Base-by-base conservation (phyloP, 2,797 vertebrate genomes). In the Hoplostethus mediterraneus region DNA sequence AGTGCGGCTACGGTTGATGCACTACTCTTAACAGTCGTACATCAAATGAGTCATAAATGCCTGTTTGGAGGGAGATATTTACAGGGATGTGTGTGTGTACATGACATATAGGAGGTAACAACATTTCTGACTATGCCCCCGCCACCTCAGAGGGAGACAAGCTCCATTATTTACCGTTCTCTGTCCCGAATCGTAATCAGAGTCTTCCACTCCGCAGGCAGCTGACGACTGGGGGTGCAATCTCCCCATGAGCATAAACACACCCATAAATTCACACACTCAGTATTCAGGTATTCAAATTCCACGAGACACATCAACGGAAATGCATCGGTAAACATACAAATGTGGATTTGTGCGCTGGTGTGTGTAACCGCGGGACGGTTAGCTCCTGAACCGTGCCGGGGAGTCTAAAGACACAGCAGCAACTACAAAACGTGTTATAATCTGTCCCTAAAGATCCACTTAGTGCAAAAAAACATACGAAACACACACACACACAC, bases 181-280 rank as follows among this genome's bases (percentile, higher is more conserved):
- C 83, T 66, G 80, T 89, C 91, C 89, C 69, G 85, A 94, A 91
- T 94, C 77, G 59, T 93, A 93, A 94, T 93, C 86, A 93, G 84
- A 89, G 88, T 81, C 86, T 92, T 87, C 81, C 79, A 25, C 88
- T 87, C 88, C 70, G 59, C 88, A 80, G 88, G 90, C 75, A 86
- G 79, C 85, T 73, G 87, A 85, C 81, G 64, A 80, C 89, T 80
- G 21, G 84, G 81, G 88, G 90, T 75, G 89, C 90, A 94, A 95
- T 94, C 90, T 90, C 83, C 77, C 79, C 57, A 79, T 83, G 81
- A 82, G 85, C 83, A 92, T 89, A 93, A 92, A 93, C 83, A 91
- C 77, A 70, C 49, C 84, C 87, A 90, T 95, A 94, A 94, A 94
- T 94, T 83, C 81, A 89, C 81, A 84, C 78, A 72, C 70, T 88